These are phyloP conservation scores for Agrotis puta DNA, from an alignment of 2,888 invertebrate species.

Conservation along the genomic window DNA sequence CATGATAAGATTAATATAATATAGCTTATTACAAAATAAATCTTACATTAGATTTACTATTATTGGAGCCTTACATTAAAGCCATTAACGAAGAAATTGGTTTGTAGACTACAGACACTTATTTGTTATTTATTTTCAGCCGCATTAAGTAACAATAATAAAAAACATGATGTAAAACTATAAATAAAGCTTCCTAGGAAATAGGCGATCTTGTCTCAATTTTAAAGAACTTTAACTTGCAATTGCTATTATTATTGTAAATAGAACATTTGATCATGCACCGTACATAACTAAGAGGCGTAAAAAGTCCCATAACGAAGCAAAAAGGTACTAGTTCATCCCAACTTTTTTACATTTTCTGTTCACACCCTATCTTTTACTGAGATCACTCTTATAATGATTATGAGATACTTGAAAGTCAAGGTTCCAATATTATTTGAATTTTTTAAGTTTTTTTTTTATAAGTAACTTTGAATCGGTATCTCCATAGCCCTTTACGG, in stretches of 20 bases:
- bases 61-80: slow-evolving; percentile 43
- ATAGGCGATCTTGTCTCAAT: slow-evolving; percentile 55
- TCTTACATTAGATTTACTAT: slow-evolving; percentile 45
- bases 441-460: too few species aligned
- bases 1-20: slow-evolving; percentile 69
- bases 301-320: too few species aligned
- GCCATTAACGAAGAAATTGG: slow-evolving; percentile 35
- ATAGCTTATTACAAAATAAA: slow-evolving; percentile 71
- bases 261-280: slow-evolving; percentile 61
- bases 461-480: too few species aligned
- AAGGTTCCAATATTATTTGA: too few species aligned
- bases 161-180: slow-evolving; percentile 63
- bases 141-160: slow-evolving; percentile 70
- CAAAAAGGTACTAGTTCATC: too few species aligned
- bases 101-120: slow-evolving; percentile 42
- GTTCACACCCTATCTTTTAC: too few species aligned
- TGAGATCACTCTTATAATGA: too few species aligned
- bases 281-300: slow-evolving; percentile 8
- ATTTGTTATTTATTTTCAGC: slow-evolving; percentile 60
- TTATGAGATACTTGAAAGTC: too few species aligned
- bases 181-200: slow-evolving; percentile 57
- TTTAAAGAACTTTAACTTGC: slow-evolving; percentile 31
- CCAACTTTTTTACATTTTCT: too few species aligned
- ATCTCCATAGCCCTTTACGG: too few species aligned
- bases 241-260: slow-evolving; percentile 44